These are phyloP conservation scores for Metalampra italica DNA, from an alignment of 2,888 invertebrate genomes.

Conservation along the genomic window DNA sequence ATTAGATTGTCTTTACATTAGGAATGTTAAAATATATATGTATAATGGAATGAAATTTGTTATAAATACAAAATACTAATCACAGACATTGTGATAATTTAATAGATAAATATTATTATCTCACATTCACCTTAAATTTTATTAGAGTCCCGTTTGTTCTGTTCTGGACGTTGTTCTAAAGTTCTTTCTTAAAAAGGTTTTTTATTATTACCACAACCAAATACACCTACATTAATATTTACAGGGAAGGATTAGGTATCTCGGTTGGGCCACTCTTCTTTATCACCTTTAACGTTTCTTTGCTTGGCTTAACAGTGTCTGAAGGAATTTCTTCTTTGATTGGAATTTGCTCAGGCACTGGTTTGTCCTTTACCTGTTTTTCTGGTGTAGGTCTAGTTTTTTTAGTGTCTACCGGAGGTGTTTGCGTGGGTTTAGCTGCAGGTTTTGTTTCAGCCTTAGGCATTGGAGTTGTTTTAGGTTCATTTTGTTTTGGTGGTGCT, in stretches of 20 bases:
- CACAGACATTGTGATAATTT: not conserved
- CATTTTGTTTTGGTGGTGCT: slow-evolving; percentile 13
- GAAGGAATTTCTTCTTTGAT: slow-evolving; percentile 75
- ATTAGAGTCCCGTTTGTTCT: not conserved
- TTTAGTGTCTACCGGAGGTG: slow-evolving; percentile 15
- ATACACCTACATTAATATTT: slow-evolving; percentile 16
- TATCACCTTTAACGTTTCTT: slow-evolving; percentile 79
- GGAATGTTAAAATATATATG: not conserved
- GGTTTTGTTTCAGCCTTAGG: slow-evolving; percentile 18
- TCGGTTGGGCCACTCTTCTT: slow-evolving; percentile 76
- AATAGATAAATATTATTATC: not conserved
- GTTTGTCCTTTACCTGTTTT: slow-evolving; percentile 14
- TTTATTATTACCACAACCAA: slow-evolving; percentile 1
- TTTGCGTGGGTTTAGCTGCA: slow-evolving; percentile 14
- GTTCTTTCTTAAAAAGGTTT: not conserved
- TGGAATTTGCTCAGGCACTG: slow-evolving; percentile 53
- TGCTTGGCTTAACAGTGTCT: slow-evolving; percentile 73
- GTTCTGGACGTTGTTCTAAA: not conserved
- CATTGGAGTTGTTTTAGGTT: slow-evolving; percentile 17
- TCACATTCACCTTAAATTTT: not conserved
- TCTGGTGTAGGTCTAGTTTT: not conserved
- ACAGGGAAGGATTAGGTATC: slow-evolving; percentile 57
- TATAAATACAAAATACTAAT: not conserved
- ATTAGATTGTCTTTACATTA: not conserved
- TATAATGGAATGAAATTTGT: too few relatives aligned